Evolutionary conservation across 2,113 vertebrate genomes (phyloP).

Genomic region (Lycaon pictus): DNA sequence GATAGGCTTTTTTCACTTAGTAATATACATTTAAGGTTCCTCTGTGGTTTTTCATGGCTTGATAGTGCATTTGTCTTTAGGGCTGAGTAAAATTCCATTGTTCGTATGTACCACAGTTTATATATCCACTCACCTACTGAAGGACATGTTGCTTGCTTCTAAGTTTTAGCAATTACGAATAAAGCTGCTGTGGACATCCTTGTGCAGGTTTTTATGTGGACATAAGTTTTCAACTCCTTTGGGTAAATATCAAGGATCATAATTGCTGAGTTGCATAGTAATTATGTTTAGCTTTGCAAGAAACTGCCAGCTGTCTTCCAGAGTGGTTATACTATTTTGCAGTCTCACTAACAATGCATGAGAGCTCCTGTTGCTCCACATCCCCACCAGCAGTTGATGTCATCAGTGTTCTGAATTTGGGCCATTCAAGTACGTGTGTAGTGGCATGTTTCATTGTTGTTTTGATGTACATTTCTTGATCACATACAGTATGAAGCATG

Average conservation of each 20-base stretch:
- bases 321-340: background rate
- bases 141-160: background rate
- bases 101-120: background rate
- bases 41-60: background rate
- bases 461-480: background rate
- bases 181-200: background rate
- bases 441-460: background rate
- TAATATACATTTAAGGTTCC: background rate
- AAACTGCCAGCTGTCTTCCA: background rate
- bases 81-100: background rate
- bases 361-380: background rate
- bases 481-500: background rate
- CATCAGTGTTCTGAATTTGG: background rate
- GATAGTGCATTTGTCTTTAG: background rate
- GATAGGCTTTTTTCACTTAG: background rate
- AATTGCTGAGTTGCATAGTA: background rate
- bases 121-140: background rate
- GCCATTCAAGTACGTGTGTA: background rate
- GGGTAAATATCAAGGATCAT: background rate
- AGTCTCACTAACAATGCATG: background rate
- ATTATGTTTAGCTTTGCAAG: background rate
- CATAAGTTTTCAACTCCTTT: background rate
- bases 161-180: background rate
- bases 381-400: background rate
- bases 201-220: background rate